phyloP scores from a whole-genome alignment of 2,888 invertebrate species.

The Lasius fuliginosus region DNA sequence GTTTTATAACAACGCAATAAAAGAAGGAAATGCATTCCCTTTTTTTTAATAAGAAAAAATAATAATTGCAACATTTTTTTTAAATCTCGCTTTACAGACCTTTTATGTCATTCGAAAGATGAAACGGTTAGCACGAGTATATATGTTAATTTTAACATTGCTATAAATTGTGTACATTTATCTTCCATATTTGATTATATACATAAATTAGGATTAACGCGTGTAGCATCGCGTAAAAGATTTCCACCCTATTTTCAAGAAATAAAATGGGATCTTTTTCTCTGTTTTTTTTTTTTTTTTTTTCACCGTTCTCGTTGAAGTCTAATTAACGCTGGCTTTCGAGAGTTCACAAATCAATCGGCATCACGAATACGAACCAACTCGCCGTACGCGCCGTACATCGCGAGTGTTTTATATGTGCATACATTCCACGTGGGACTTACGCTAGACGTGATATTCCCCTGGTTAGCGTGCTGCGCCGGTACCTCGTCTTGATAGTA shows the following conservation, averaged over 20 bases:
- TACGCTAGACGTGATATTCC: constrained; percentile 84
- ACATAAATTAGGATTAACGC: background rate
- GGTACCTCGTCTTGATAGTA: constrained; percentile 84
- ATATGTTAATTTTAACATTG: background rate
- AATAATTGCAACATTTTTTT: background rate
- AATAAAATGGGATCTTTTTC: background rate
- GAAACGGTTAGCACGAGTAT: background rate
- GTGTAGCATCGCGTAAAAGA: background rate
- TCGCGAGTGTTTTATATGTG: background rate
- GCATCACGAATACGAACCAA: background rate
- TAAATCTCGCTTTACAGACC: background rate
- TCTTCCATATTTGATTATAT: background rate
- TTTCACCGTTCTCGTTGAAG: background rate
- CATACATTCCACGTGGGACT: constrained; percentile 73
- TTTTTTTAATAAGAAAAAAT: background rate
- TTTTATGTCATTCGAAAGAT: background rate
- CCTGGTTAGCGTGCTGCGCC: constrained; percentile 83
- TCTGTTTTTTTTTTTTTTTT: background rate
- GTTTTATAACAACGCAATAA: background rate
- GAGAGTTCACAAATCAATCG: background rate
- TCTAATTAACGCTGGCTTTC: background rate
- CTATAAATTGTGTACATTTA: background rate
- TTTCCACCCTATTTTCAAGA: background rate
- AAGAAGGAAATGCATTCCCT: background rate
- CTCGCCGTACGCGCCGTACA: background rate